A percentile compares a stretch with the other conserved stretches of the same genome.
These are phyloP conservation scores for Malurus elegans DNA, from an alignment of 2,113 vertebrate species.

Conservation along the genomic window DNA sequence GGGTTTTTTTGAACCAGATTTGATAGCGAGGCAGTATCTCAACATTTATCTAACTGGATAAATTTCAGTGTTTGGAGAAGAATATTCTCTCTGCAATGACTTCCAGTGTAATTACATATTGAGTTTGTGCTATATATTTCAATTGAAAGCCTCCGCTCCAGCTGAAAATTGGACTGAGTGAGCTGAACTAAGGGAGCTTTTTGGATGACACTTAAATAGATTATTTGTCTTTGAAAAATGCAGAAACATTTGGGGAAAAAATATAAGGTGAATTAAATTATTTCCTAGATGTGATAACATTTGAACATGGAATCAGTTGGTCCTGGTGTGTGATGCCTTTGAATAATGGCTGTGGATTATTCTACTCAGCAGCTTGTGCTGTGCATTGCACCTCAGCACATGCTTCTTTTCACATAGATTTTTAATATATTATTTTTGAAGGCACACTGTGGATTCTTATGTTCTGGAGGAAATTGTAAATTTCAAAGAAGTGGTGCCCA, in stretches of 20 bases:
- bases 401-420: not conserved
- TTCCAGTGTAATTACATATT: not conserved
- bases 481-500: not conserved
- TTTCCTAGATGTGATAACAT: not conserved
- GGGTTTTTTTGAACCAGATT: rapidly evolving
- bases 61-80: not conserved
- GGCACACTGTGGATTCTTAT: not conserved
- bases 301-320: not conserved
- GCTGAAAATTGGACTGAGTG: not conserved
- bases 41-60: not conserved
- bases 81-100: not conserved
- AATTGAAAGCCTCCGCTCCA: not conserved
- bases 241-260: not conserved
- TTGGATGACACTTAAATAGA: not conserved
- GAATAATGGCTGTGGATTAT: not conserved
- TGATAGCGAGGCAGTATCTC: not conserved
- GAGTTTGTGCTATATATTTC: not conserved
- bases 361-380: not conserved
- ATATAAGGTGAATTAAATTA: not conserved
- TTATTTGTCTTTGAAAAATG: not conserved
- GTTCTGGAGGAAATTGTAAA: not conserved
- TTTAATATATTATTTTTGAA: not conserved
- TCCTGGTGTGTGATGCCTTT: not conserved
- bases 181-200: not conserved
- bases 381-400: not conserved